Percentiles rank a stretch among this genome's conserved stretches.
These are phyloP conservation scores for Microhierax caerulescens DNA, from an alignment of 2,797 vertebrate genomes.

Conservation along the genomic window DNA sequence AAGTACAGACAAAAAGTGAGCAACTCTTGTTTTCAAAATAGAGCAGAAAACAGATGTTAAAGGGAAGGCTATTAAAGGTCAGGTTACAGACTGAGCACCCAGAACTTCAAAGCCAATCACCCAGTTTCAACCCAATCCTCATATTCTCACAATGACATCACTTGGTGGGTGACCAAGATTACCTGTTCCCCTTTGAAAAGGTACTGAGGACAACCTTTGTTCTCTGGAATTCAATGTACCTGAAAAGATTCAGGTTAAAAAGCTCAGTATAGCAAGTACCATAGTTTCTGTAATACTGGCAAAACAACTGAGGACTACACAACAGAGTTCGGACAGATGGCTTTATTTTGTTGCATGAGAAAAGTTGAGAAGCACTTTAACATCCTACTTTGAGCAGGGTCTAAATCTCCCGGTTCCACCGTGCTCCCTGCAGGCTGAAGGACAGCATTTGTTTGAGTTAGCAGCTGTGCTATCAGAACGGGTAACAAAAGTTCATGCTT, in stretches of 20 bases:
- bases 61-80: neutral
- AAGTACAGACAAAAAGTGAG: neutral
- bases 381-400: neutral
- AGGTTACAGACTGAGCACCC: slow-evolving; percentile 1
- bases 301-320: neutral
- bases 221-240: neutral
- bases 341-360: neutral
- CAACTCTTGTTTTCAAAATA: neutral
- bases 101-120: neutral
- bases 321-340: neutral
- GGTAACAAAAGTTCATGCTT: slow-evolving; percentile 23
- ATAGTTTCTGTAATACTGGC: neutral
- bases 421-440: neutral
- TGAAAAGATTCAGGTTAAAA: neutral
- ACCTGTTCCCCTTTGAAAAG: neutral
- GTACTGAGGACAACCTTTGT: neutral
- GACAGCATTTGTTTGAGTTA: neutral
- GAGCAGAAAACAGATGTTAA: neutral
- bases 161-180: neutral
- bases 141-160: neutral
- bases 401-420: neutral
- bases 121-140: neutral
- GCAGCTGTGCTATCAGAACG: neutral
- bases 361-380: neutral
- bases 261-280: neutral